A percentile compares a stretch with the other conserved stretches of the same genome.
phyloP scores from a whole-genome alignment of 2,888 invertebrate genomes.

The Hymenopus coronatus region DNA sequence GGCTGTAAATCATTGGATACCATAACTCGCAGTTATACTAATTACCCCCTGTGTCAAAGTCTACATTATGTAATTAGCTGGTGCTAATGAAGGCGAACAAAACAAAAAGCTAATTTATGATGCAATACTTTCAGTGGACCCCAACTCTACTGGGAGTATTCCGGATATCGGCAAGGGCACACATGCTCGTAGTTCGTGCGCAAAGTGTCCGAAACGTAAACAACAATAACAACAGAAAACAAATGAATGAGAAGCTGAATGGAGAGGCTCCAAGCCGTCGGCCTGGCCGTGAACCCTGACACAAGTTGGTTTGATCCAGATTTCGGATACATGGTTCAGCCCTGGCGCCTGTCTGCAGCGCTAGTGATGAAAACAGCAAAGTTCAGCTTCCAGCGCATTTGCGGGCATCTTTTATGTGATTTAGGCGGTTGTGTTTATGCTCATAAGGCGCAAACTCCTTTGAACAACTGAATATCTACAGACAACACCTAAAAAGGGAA shows the following conservation, averaged over 20 bases:
- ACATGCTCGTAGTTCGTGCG: background rate
- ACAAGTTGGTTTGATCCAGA: background rate
- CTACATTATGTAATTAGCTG: background rate
- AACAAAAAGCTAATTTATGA: background rate
- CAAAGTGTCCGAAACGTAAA: background rate
- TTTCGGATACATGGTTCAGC: background rate
- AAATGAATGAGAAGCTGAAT: background rate
- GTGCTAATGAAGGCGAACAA: background rate
- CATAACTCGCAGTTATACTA: background rate
- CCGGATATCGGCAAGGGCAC: background rate
- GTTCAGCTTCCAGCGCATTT: background rate
- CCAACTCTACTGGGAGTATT: background rate
- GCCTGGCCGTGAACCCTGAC: background rate
- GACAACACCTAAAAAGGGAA: too few species aligned
- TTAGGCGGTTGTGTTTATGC: background rate
- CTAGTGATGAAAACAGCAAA: background rate
- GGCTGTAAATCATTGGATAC: too few species aligned
- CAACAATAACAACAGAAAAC: background rate
- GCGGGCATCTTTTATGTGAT: background rate
- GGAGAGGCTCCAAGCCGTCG: background rate
- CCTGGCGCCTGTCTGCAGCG: background rate
- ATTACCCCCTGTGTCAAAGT: background rate
- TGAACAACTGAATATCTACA: too few species aligned
- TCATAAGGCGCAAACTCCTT: too few species aligned
- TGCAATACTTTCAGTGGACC: background rate